These are phyloP conservation scores for Phocoena sinus DNA, from an alignment of 2,113 vertebrate genomes.

Conservation along the genomic window DNA sequence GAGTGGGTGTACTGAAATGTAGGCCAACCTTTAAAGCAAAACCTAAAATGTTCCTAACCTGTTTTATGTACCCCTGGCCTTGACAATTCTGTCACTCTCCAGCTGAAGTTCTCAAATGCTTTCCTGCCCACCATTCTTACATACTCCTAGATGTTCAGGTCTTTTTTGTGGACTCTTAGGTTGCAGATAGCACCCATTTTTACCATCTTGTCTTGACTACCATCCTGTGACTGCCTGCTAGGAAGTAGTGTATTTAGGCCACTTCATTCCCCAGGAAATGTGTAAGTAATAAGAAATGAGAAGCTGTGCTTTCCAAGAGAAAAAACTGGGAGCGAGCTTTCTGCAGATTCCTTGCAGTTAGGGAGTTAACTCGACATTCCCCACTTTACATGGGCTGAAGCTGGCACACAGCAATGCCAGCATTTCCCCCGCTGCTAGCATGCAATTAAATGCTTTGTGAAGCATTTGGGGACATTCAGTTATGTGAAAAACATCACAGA, in stretches of 20 bases:
- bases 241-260: not conserved
- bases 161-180: not conserved
- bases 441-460: constrained; percentile 64
- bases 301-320: constrained; percentile 28
- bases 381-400: not conserved
- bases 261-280: not conserved
- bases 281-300: not conserved
- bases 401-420: constrained; percentile 40
- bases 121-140: not conserved
- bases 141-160: not conserved
- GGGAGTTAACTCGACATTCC: constrained; percentile 21
- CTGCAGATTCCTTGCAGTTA: constrained; percentile 23
- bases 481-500: constrained; percentile 46
- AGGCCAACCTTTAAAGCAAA: constrained; percentile 58
- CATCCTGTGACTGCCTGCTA: not conserved
- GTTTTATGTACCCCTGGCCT: constrained; percentile 1
- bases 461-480: constrained; percentile 55
- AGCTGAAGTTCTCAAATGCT: constrained; percentile 4
- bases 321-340: not conserved
- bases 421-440: constrained; percentile 49
- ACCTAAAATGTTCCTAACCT: constrained; percentile 18
- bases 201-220: not conserved
- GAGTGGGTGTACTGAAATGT: constrained; percentile 56
- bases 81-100: constrained; percentile 11
- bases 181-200: not conserved